Evolutionary conservation across 92 coral and sea anemone species (phyloP).

Genomic region (Diadumene lineata): DNA sequence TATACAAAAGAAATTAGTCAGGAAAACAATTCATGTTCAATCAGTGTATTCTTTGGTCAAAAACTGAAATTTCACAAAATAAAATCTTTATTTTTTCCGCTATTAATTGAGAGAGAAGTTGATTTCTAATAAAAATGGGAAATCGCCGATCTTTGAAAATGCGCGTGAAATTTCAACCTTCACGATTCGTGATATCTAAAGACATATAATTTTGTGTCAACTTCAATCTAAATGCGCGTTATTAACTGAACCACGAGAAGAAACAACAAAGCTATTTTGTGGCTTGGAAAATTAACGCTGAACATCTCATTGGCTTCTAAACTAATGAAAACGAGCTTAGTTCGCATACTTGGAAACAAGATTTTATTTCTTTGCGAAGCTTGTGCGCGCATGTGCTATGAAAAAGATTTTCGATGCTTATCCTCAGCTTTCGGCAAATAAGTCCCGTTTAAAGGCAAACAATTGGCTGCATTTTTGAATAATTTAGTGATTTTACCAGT

Average conservation of each 20-base stretch:
- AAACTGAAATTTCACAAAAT: no score
- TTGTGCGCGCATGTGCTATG: conserved; percentile 17
- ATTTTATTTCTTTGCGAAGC: conserved; percentile 7
- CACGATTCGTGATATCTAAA: no score
- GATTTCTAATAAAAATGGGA: no score
- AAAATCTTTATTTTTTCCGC: no score
- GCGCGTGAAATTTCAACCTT: no score
- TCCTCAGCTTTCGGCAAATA: background rate
- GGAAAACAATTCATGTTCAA: no score
- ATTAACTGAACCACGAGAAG: background rate
- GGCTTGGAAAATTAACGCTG: conserved; percentile 1
- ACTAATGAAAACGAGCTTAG: conserved; percentile 15
- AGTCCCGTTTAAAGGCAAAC: background rate
- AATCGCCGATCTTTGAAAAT: no score
- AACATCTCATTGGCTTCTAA: background rate
- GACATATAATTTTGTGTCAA: no score
- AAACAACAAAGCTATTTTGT: background rate
- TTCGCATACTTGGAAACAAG: conserved; percentile 1
- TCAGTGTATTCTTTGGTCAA: no score
- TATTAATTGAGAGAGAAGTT: no score
- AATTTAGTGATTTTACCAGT: conserved; percentile 8
- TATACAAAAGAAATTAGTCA: no score
- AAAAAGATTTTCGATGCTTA: background rate
- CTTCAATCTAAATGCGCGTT: background rate
- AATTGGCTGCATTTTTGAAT: conserved; percentile 7